Base-by-base conservation (phyloP, 2,888 invertebrate genomes). In the Caenorhabditis becei region DNA sequence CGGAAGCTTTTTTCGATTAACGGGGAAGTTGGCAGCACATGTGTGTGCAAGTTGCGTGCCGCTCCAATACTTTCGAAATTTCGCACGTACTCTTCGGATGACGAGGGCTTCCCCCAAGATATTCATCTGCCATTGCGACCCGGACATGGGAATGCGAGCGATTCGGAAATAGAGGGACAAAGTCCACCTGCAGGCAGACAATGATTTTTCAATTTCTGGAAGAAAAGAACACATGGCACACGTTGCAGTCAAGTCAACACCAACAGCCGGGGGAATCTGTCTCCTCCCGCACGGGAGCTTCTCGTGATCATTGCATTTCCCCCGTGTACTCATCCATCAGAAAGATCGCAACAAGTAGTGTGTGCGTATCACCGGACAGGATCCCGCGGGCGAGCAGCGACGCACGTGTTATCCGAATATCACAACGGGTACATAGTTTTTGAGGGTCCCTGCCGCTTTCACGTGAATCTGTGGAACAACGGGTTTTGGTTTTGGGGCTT, bases 291-390 rank as follows among this genome's bases (percentile, higher is more conserved):
- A 35, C 47, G 16, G 24, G 14, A 41, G 32, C 32, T n/a, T 59
- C 75, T 53, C 66, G 75, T 75, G 75, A 75, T 75, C 66, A 66
- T 53, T 75, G 75, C 59, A 66, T 74, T 66, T 75, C 66, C 63
- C 44, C 47, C 66, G 59, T 59, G 75, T 66, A 75, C 75, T 75
- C 66, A 66, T 75, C 75, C 35, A 74, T 66, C 66, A 66, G 75
- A 53, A 53, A 66, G n/a, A 75, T 66, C 75, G 66, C 66, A 66
- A 75, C 61, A 75, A 75, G 75, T 75, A 75, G 58, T 44, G 65
- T 28, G 70, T 18, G 59, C 41, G 47, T 53, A 53, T 63, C 44
- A 62, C 32, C 62, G 26, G 69, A n/a, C 35, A 23, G 72, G 72
- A 72, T 74, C 56, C 35, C 47, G 47, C 47, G 10, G 18, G 18